These are phyloP conservation scores for Ophioninae sp. DNA, from an alignment of 2,888 invertebrate species.

Conservation along the genomic window DNA sequence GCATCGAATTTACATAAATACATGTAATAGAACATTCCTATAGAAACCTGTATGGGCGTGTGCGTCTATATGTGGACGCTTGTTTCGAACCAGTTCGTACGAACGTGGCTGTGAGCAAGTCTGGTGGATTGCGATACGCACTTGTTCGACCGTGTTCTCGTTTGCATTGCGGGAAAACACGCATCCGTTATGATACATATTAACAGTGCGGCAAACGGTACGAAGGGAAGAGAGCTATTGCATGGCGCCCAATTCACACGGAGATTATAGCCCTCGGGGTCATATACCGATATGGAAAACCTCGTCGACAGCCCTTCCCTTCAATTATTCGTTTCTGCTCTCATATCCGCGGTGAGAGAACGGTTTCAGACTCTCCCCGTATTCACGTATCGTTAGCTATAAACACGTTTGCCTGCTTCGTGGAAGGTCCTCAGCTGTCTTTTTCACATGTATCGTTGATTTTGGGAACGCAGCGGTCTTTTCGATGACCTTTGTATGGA, in stretches of 20 bases:
- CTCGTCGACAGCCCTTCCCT: neutral
- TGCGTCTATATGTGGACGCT: neutral
- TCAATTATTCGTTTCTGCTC: conserved; percentile 8
- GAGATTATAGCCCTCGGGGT: neutral
- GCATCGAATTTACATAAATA: conserved; percentile 64
- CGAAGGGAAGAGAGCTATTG: neutral
- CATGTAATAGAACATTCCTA: conserved; percentile 50
- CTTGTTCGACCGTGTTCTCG: conserved; percentile 12
- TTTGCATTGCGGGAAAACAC: conserved; percentile 20
- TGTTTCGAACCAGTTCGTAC: neutral
- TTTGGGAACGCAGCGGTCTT: too few species aligned
- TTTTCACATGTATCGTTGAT: neutral
- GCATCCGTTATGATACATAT: neutral
- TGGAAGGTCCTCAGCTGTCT: neutral
- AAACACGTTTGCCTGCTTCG: too few species aligned
- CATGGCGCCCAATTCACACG: conserved; percentile 14
- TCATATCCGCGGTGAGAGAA: neutral
- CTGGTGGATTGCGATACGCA: conserved; percentile 15
- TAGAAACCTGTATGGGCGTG: neutral
- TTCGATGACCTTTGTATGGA: neutral
- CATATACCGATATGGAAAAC: conserved; percentile 29
- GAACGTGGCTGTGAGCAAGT: neutral
- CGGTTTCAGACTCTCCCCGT: too few species aligned
- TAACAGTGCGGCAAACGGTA: neutral
- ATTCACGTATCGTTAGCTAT: too few species aligned